Conservation (phyloP, 2,888 invertebrate genomes). For the Phragmatobia fuliginosa region DNA sequence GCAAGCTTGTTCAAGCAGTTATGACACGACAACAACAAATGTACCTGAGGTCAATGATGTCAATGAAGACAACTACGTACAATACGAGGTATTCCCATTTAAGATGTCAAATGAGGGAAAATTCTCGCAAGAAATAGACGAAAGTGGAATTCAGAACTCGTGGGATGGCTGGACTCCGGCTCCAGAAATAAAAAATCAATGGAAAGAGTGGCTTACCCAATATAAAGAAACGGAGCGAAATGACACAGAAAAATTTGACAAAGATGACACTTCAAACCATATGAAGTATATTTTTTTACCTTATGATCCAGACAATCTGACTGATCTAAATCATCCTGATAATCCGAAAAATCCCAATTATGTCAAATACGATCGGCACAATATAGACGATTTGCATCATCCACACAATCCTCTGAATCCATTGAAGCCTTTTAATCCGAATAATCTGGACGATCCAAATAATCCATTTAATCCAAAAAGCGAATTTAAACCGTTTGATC, state of each 20-base stretch:
- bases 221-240: neutral
- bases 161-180: slow-evolving; percentile 14
- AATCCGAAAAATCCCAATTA: slow-evolving; percentile 9
- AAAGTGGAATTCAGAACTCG: neutral
- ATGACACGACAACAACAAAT: neutral
- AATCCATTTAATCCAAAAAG: slow-evolving; percentile 14
- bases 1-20: neutral
- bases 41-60: too few species aligned
- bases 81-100: too few species aligned
- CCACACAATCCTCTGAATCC: slow-evolving; percentile 8
- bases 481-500: neutral
- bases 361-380: neutral
- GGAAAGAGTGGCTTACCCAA: neutral
- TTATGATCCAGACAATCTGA: neutral
- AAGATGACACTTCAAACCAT: too few species aligned
- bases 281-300: neutral
- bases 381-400: neutral
- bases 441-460: slow-evolving; percentile 5
- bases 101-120: too few species aligned
- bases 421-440: slow-evolving; percentile 4
- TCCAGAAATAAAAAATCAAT: neutral
- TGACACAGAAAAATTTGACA: neutral
- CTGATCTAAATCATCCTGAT: neutral
- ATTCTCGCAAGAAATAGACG: too few species aligned
- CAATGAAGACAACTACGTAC: too few species aligned